phyloP scores from a whole-genome alignment of 1,140 invertebrate genomes.

The Seison nebaliae region DNA sequence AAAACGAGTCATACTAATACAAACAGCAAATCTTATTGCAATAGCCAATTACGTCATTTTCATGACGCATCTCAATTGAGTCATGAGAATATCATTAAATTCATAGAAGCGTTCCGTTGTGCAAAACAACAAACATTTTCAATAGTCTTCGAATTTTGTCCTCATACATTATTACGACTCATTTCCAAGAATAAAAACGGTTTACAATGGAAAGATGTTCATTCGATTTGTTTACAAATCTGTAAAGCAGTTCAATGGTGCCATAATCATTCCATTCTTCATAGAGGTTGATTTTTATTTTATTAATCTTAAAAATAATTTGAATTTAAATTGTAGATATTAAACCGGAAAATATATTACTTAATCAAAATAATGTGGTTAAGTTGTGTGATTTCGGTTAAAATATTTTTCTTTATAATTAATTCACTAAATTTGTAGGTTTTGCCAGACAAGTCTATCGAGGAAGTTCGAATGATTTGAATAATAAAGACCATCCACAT shows the following conservation, averaged over 20 bases:
- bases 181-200: constrained; percentile 41
- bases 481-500: constrained; percentile 32
- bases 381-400: constrained; percentile 71
- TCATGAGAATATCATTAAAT: constrained; percentile 58
- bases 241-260: constrained; percentile 27
- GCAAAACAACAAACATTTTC: constrained; percentile 44
- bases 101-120: constrained; percentile 54
- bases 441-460: constrained; percentile 8
- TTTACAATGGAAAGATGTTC: too few species aligned
- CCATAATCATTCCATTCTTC: constrained; percentile 23
- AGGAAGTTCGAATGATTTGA: constrained; percentile 30
- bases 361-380: constrained; percentile 42
- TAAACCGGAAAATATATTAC: constrained; percentile 53
- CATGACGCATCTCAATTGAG: too few species aligned
- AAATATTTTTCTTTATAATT: constrained; percentile 62
- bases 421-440: neutral
- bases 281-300: too few species aligned
- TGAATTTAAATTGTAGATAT: constrained; percentile 16
- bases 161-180: constrained; percentile 56
- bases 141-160: constrained; percentile 62
- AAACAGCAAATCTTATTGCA: too few species aligned
- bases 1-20: too few species aligned
- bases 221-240: too few species aligned
- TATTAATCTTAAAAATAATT: neutral
- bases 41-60: too few species aligned